Evolutionary conservation across 1,140 invertebrate genomes (phyloP).

Genomic region (Euura saliciscinereae): DNA sequence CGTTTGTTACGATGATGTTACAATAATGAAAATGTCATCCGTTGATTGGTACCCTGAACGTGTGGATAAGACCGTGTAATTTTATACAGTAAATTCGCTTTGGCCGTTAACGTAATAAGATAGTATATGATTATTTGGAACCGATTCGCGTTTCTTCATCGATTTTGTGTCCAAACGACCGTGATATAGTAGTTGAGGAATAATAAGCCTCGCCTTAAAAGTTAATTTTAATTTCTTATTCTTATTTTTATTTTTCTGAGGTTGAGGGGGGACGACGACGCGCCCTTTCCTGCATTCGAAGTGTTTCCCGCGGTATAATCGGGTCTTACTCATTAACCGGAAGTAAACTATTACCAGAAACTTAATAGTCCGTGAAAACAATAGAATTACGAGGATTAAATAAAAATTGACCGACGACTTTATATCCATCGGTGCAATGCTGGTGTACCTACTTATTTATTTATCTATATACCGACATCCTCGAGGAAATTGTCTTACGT

Average conservation of each 20-base stretch:
- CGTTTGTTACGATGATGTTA: not conserved
- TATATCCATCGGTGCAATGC: not conserved
- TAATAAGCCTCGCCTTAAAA: constrained; percentile 47
- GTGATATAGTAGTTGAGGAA: too few species aligned
- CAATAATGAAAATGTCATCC: not conserved
- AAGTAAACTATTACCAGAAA: constrained; percentile 55
- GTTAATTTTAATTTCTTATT: too few species aligned
- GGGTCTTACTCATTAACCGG: constrained; percentile 48
- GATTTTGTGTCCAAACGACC: too few species aligned
- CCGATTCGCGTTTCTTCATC: too few species aligned
- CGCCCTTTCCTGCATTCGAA: constrained; percentile 61
- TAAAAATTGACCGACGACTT: constrained; percentile 43
- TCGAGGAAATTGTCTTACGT: constrained; percentile 23
- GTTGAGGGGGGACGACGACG: constrained; percentile 49
- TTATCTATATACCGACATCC: constrained; percentile 9
- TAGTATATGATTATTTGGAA: too few species aligned
- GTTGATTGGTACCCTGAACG: not conserved
- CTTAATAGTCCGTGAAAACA: constrained; percentile 63
- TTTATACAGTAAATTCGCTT: not conserved
- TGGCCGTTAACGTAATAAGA: not conserved
- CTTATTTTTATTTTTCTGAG: constrained; percentile 28
- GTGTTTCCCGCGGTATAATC: constrained; percentile 36
- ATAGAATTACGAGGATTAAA: constrained; percentile 59
- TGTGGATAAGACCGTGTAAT: not conserved
- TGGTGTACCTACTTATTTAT: not conserved